Evolutionary conservation across 2,113 vertebrate species (phyloP), one percentile per base, ranked within the genome.

Genomic region (Trinectes maculatus): DNA sequence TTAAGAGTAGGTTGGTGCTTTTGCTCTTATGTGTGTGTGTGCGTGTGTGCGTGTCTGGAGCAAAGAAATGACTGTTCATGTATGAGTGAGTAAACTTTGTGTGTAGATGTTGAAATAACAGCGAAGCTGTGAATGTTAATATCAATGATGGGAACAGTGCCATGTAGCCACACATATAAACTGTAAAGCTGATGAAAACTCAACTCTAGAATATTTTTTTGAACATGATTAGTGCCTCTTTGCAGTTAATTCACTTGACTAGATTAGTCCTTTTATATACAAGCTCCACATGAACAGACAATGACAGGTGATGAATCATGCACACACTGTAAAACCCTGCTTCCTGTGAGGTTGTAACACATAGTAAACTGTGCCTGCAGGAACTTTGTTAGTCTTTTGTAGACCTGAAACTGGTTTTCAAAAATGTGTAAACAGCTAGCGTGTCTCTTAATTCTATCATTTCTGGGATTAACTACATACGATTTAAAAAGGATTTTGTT

Each of bases 181-280:
- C 49, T 33, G 42, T 4, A 73, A 31, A 79, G 39, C 61, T 28
- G 80, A 51, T 37, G 56, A 63, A 66, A 68, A 70, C 37, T 74
- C 59, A 37, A 22, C 58, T 68, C 39, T 33, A 3, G n/a, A 63
- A 44, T 2, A 11, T 3, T 12, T 62, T 7, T 53, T 39, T 60
- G 10, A 71, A 77, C 40, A 62, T 36, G 40, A 79, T 53, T 26
- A 75, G 80, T 89, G 89, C 87, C 89, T 90, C 67, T 44, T 56
- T 63, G 37, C 63, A 46, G 70, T 69, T 40, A 49, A 76, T 48
- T 73, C 44, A 49, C 56, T 40, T 36, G 57, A 75, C 46, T 74
- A 63, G 7, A 48, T 60, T 44, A 46, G 64, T 71, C 65, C 33
- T 72, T 76, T 65, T 49, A 61, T 0, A 48, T 25, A 87, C 89